Evolutionary conservation across 2,113 vertebrate genomes (phyloP), one percentile per base, ranked within the genome.

Genomic region (Labeo rohita): DNA sequence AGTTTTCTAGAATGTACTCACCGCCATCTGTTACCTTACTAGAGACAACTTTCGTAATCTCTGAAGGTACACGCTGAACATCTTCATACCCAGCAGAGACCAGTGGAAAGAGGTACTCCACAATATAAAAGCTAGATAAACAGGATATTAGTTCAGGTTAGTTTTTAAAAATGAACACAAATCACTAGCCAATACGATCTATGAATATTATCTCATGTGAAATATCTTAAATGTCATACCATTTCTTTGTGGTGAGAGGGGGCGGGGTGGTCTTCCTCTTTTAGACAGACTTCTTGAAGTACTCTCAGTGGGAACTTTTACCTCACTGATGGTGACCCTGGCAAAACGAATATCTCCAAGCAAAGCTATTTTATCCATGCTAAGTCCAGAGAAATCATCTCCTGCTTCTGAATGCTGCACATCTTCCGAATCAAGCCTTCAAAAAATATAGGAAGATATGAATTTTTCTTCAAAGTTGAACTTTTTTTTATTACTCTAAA

Each of bases 101-200:
- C 88, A 94, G 86, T 0, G 97, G 98, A 88, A 99, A 96, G 16
- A 93, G 86, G 65, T 95, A 99, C 91, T 99, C 96, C 21, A 99
- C 94, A 92, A 98, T 98, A 93, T 97, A 99, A 6, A 97, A 97
- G 86, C 98, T 99, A 52, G 9, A 21, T 59, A 85, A 86, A 84
- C 43, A 49, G 6, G 45, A 61, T 3, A 83, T 7, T 13, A 87
- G 39, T 18, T 18, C 9, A n/a, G 8, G 39, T 50, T 52, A n/a
- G 15, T 63, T 21, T n/a, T 61, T 34, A 84, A 13, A 63, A 36
- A 52, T 7, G 74, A 3, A 3, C 52, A 77, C 34, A 76, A n/a
- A 49, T 11, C 23, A 49, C 72, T 73, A 73, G 70, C 10, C 18
- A n/a, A 1, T 11, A 11, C 0, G 21, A 49, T 74, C 6, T 73